phyloP scores from a whole-genome alignment of 1,140 invertebrate genomes.

The Charaxes varanes region DNA sequence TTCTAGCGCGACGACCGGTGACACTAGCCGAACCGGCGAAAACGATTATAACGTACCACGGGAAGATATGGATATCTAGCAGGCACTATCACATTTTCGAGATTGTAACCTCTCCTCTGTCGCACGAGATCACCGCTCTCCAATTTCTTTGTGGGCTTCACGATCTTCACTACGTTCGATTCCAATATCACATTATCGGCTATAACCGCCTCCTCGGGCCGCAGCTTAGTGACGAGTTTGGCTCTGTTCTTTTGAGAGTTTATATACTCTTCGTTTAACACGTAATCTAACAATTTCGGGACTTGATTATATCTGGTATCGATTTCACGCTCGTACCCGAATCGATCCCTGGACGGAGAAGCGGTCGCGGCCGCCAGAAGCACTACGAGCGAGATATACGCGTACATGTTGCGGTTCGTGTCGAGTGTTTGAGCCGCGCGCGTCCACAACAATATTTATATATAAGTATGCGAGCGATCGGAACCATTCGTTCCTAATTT shows the following conservation, averaged over 20 bases:
- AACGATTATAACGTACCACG: slow-evolving; percentile 49
- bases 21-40: slow-evolving; percentile 63
- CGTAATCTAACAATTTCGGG: slow-evolving; percentile 42
- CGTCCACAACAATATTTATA: slow-evolving; percentile 57
- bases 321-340: slow-evolving; percentile 60
- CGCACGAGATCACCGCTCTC: slow-evolving; percentile 43
- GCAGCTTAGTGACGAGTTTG: slow-evolving; percentile 52
- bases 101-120: slow-evolving; percentile 67
- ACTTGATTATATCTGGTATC: slow-evolving; percentile 45
- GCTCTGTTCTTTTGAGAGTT: slow-evolving; percentile 48
- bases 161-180: slow-evolving; percentile 59
- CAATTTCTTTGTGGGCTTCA: slow-evolving; percentile 41
- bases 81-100: slow-evolving; percentile 69
- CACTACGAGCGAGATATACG: slow-evolving; percentile 54
- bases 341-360: slow-evolving; percentile 29
- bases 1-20: slow-evolving; percentile 29
- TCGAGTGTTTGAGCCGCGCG: slow-evolving; percentile 62
- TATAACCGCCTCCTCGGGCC: slow-evolving; percentile 51
- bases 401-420: slow-evolving; percentile 61
- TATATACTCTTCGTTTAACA: slow-evolving; percentile 48
- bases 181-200: slow-evolving; percentile 67
- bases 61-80: slow-evolving; percentile 61
- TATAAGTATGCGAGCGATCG: slow-evolving; percentile 63
- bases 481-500: slow-evolving; percentile 66
- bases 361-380: slow-evolving; percentile 39